A percentile compares a stretch with the other conserved stretches of the same genome.
Evolutionary conservation across 2,113 vertebrate species (phyloP).

Genomic region (Delphinus delphis): DNA sequence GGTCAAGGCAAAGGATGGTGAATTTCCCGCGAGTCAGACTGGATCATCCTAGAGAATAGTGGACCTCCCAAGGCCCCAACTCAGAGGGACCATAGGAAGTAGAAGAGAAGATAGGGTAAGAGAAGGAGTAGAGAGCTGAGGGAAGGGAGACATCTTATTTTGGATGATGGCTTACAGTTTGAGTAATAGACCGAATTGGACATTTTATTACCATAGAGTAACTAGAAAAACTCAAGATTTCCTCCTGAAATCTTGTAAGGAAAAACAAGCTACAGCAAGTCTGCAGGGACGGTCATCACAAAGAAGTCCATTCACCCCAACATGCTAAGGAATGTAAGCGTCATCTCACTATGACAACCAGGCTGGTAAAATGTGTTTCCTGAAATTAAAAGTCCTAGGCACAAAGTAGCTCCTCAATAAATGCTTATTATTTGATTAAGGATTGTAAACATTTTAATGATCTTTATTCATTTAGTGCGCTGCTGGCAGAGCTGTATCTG

Average conservation of each 20-base stretch:
- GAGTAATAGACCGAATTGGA: neutral
- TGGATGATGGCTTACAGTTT: neutral
- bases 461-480: neutral
- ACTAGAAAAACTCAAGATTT: neutral
- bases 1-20: neutral
- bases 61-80: neutral
- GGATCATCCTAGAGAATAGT: neutral
- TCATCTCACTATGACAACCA: neutral
- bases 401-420: neutral
- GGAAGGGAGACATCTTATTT: neutral
- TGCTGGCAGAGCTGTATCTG: slow-evolving; percentile 32
- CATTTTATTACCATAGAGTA: neutral
- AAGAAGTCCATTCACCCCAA: neutral
- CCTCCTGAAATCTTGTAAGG: neutral
- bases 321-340: neutral
- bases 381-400: slow-evolving; percentile 40
- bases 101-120: neutral
- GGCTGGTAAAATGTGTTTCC: neutral
- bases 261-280: neutral
- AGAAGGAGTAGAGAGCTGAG: neutral
- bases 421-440: slow-evolving; percentile 43
- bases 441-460: slow-evolving; percentile 28
- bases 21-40: neutral
- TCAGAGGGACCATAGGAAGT: neutral
- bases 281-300: neutral